Evolutionary conservation across 2,888 invertebrate species (phyloP).

Genomic region (Drosophila paucipuncta): DNA sequence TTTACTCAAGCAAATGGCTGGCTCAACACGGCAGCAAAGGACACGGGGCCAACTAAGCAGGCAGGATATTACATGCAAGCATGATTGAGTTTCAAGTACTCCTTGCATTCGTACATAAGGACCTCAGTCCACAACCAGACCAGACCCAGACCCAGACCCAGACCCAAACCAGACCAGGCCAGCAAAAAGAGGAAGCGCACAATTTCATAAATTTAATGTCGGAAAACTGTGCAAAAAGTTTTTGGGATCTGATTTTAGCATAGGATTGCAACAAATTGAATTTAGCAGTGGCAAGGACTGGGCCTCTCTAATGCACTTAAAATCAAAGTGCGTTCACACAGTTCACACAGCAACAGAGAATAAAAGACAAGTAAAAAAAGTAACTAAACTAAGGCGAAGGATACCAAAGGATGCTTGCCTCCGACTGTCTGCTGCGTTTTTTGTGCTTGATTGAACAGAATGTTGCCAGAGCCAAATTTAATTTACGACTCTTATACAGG

Average conservation of each 20-base stretch:
- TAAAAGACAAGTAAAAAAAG: conserved; percentile 22
- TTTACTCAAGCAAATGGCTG: conserved; percentile 83
- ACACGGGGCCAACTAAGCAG: conserved; percentile 53
- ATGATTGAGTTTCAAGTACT: conserved; percentile 78
- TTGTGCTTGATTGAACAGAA: conserved; percentile 82
- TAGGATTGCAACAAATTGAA: conserved; percentile 83
- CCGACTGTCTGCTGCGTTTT: conserved; percentile 62
- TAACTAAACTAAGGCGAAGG: conserved; percentile 42
- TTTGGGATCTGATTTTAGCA: conserved; percentile 69
- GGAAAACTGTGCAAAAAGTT: conserved; percentile 64
- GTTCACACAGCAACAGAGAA: conserved; percentile 47
- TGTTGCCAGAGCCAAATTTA: conserved; percentile 78
- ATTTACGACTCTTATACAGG: conserved; percentile 68
- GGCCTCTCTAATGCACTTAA: conserved; percentile 84
- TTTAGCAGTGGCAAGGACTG: conserved; percentile 56
- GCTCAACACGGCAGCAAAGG: conserved; percentile 58
- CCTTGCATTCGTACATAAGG: conserved; percentile 26
- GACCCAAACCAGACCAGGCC: not conserved
- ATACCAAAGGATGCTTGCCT: conserved; percentile 49
- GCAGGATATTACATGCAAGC: conserved; percentile 79
- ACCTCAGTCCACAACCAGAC: conserved; percentile 1
- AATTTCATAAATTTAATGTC: conserved; percentile 80
- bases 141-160: not conserved
- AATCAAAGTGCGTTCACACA: conserved; percentile 82
- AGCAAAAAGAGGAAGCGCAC: conserved; percentile 67